Evolutionary conservation across 53 echinoderm and acorn worm species (phyloP).

Genomic region (Paelopatides confundens): DNA sequence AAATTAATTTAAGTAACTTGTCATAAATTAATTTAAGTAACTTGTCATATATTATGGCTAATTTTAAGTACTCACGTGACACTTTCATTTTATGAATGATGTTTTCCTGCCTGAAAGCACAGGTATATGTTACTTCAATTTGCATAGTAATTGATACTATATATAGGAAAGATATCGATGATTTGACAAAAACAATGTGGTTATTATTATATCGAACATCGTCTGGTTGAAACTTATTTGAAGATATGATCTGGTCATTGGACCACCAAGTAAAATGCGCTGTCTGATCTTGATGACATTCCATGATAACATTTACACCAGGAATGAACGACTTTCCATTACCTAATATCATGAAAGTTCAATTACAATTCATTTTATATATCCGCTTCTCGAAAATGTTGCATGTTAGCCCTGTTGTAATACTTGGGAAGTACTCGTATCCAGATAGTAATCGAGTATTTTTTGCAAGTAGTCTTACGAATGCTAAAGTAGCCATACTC

Average conservation of each 20-base stretch:
- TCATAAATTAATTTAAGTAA: too few relatives aligned
- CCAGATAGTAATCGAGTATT: too few relatives aligned
- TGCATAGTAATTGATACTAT: not conserved
- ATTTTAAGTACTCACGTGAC: not conserved
- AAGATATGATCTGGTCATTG: not conserved
- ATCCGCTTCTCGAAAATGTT: too few relatives aligned
- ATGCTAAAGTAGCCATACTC: too few relatives aligned
- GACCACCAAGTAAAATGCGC: not conserved
- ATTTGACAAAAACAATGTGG: not conserved
- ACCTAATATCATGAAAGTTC: too few relatives aligned
- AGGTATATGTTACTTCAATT: not conserved
- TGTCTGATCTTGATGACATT: not conserved
- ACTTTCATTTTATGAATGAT: not conserved
- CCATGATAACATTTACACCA: not conserved
- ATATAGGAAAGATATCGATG: not conserved
- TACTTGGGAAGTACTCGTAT: too few relatives aligned
- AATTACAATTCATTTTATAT: too few relatives aligned
- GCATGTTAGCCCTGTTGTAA: too few relatives aligned
- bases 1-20: too few relatives aligned
- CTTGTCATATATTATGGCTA: too few relatives aligned
- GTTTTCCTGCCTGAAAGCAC: not conserved
- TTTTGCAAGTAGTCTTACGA: too few relatives aligned
- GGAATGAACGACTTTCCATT: not conserved
- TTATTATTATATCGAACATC: not conserved
- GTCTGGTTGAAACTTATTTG: not conserved